These are phyloP conservation scores for Cassiopea xamachana DNA, from an alignment of 30 jellyfish, hydroid and myxozoan species.

Conservation along the genomic window DNA sequence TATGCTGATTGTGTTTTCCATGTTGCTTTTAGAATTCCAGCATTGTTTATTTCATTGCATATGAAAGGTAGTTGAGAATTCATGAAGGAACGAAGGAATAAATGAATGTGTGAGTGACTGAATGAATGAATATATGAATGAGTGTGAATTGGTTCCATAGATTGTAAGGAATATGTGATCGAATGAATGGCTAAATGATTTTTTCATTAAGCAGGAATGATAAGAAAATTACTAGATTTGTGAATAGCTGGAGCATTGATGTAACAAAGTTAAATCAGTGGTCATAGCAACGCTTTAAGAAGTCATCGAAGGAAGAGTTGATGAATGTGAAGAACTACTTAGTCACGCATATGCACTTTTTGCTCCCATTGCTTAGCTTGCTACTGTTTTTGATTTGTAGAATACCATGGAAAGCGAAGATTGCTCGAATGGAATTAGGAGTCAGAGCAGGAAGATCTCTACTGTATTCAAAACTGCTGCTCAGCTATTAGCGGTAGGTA, in stretches of 20 bases:
- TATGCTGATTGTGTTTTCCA: too few species aligned
- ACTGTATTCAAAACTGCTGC: slow-evolving; percentile 63
- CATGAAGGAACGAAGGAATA: neutral
- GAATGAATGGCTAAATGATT: neutral
- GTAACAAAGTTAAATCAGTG: too few species aligned
- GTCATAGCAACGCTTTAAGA: too few species aligned
- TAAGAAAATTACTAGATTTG: too few species aligned
- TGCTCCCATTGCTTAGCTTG: neutral
- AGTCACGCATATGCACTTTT: too few species aligned
- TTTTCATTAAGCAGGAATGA: too few species aligned
- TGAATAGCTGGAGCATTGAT: too few species aligned
- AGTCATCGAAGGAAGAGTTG: too few species aligned
- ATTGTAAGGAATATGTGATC: neutral
- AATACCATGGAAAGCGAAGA: neutral
- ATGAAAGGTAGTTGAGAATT: neutral
- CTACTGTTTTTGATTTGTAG: neutral
- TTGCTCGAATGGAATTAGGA: neutral
- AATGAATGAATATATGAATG: neutral
- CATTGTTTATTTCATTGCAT: too few species aligned
- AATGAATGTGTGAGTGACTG: neutral
- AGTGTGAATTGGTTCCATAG: neutral
- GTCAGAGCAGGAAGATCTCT: neutral
- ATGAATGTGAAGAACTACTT: too few species aligned
- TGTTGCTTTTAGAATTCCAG: too few species aligned
- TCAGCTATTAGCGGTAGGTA: slow-evolving; percentile 40